Conservation (phyloP, 1,140 invertebrate genomes). For the Caerostris extrusa region DNA sequence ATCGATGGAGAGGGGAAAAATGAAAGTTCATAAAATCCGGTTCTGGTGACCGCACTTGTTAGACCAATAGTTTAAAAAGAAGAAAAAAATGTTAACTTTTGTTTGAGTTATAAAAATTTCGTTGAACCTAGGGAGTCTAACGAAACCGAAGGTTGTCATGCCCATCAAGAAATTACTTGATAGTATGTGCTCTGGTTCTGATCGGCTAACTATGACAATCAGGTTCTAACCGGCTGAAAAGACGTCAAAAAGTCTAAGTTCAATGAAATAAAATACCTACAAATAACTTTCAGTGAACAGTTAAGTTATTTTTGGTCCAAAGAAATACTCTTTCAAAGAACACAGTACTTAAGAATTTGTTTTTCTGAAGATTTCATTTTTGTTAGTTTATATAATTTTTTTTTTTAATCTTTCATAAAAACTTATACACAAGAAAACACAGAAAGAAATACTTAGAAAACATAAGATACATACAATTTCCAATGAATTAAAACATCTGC, state of each 20-base stretch:
- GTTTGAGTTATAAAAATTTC: constrained; percentile 5
- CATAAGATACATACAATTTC: too few relatives aligned
- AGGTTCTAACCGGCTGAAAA: background rate
- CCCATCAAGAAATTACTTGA: background rate
- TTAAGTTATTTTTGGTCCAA: background rate
- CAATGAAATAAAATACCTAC: background rate
- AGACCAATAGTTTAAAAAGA: background rate
- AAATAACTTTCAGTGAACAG: background rate
- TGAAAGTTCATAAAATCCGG: constrained; percentile 72
- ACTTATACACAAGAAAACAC: too few relatives aligned
- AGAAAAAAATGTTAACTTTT: background rate
- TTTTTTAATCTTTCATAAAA: too few relatives aligned
- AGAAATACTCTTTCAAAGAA: too few relatives aligned
- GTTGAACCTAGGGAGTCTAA: background rate
- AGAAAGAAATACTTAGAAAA: too few relatives aligned
- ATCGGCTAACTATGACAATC: background rate
- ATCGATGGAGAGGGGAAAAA: background rate
- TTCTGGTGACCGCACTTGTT: constrained; percentile 46
- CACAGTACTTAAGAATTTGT: too few relatives aligned
- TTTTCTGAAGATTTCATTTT: too few relatives aligned
- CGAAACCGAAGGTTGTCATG: background rate
- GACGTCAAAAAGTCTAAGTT: background rate
- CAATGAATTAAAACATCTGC: too few relatives aligned
- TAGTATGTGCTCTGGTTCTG: background rate
- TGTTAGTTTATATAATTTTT: too few relatives aligned